Base-by-base conservation (phyloP, 2,888 invertebrate species). In the Tetrapedia diversipes region DNA sequence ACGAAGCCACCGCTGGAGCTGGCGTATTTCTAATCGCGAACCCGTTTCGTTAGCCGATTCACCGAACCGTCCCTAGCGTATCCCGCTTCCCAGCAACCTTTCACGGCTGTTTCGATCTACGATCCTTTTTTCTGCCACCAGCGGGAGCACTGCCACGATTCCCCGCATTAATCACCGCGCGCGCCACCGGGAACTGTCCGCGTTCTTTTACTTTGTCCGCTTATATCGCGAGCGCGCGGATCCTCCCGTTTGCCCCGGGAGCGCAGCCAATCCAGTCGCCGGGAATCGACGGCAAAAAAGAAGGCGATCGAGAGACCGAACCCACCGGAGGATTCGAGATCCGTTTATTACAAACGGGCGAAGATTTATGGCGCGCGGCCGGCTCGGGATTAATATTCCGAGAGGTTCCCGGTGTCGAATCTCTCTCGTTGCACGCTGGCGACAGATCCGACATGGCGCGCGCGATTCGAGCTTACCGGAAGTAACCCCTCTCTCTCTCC, bases 371-470 rank as follows among this genome's bases (percentile, higher is more conserved):
- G 51, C 37, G 41, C 57, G 22, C 45, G 60, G 19, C 37, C 54
- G 34, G 4, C 16, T 45, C 70, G 63, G 72, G 74, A 74, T 74
- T 72, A 72, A 72, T 74, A 74, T 72, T 74, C 71, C 63, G 41
- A 27, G 73, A 22, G 37, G 51, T 69, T 45, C 45, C 69, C 24
- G 11, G 68, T 51, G 32, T 41, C 32, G 32, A 51, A 68, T 68
- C 53, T 43, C 4, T 1, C 41, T 34, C 41, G 57, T 37, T 45
- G 66, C 19, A n/a, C n/a, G n/a, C 53, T 37, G 22, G 69, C 53
- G 41, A 69, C 53, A 43, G 24, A 32, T 47, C 70, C 39, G 41
- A 49, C 24, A 32, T 27, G n/a, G n/a, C n/a, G 65, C 54, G 34
- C 45, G 54, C 54, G 65, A 70, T 70, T 65, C 47, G 45, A 57